Evolutionary conservation across 1,140 invertebrate species (phyloP), one percentile per base, ranked within the genome.

Genomic region (Anastrepha obliqua): DNA sequence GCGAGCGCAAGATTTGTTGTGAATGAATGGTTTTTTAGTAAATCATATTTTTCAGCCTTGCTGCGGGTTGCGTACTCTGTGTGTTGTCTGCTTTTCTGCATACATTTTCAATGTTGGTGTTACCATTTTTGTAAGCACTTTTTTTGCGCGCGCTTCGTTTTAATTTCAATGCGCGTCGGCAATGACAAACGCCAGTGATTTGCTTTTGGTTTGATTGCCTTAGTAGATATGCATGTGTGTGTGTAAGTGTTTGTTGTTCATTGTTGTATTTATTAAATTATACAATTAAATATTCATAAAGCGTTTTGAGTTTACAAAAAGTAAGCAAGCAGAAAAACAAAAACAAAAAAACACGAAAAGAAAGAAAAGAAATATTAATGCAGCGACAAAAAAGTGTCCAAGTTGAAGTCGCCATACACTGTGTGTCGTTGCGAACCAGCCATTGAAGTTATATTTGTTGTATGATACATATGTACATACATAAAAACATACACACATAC

Each of bases 241-340:
- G 39, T 74, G 67, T 74, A 1, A 62, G n/a, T 81, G 74, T 81
- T 81, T 42, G 29, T 29, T 29, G 29, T 29, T 29, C 29, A 29
- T 81, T 81, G 20, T 67, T 67, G 64, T 67, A 67, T 51, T 81
- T 81, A 81, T 81, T 55, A 81, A 81, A 81, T 81, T 81, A 81
- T 81, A 81, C 74, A 81, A 81, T 81, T 81, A 81, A 81, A 51
- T 81, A 81, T 81, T 81, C 74, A 81, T 81, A 81, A 81, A 81
- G 13, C 74, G 74, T 81, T 81, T 81, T 81, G 47, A 55, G 17
- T 81, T 81, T 20, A 81, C 74, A 81, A 81, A 81, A 81, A 81
- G 74, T 67, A 13, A 74, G 65, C 11, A 29, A 29, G 29, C 20
- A 17, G 20, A 64, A 64, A 67, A 39, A 67, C 29, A 67, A 20